These are phyloP conservation scores for Lordiphosa collinella DNA, from an alignment of 1,140 invertebrate species.

Conservation along the genomic window DNA sequence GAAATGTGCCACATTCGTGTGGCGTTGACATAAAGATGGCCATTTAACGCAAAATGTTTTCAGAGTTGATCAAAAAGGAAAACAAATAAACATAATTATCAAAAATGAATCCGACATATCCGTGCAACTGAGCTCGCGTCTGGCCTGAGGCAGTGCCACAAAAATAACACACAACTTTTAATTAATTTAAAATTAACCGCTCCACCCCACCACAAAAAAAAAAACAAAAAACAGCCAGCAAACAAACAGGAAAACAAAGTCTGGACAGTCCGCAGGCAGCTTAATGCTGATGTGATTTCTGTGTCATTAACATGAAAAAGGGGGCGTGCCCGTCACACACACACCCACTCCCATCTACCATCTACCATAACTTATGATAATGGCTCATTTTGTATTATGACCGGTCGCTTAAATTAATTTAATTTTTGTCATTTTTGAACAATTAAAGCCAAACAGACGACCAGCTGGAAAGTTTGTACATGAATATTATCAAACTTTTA, in stretches of 20 bases:
- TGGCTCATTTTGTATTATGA: conserved; percentile 57
- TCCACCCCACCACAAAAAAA: conserved; percentile 32
- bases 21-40: conserved; percentile 11
- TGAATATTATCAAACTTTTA: conserved; percentile 33
- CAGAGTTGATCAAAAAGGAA: not conserved
- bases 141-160: not conserved
- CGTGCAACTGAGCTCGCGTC: too few relatives aligned
- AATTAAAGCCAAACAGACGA: conserved; percentile 8
- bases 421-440: conserved; percentile 28
- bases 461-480: not conserved
- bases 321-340: conserved; percentile 22
- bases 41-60: not conserved
- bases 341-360: conserved; percentile 14
- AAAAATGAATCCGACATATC: too few relatives aligned
- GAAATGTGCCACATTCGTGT: not conserved
- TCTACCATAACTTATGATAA: conserved; percentile 57
- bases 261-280: conserved; percentile 15
- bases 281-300: conserved; percentile 47
- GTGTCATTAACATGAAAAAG: conserved; percentile 43
- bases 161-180: conserved; percentile 42
- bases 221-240: conserved; percentile 32
- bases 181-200: conserved; percentile 53
- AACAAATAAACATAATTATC: too few relatives aligned
- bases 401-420: conserved; percentile 26
- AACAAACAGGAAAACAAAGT: conserved; percentile 29